These are phyloP conservation scores for Leucophenga montana DNA, from an alignment of 2,888 invertebrate species.

Conservation along the genomic window DNA sequence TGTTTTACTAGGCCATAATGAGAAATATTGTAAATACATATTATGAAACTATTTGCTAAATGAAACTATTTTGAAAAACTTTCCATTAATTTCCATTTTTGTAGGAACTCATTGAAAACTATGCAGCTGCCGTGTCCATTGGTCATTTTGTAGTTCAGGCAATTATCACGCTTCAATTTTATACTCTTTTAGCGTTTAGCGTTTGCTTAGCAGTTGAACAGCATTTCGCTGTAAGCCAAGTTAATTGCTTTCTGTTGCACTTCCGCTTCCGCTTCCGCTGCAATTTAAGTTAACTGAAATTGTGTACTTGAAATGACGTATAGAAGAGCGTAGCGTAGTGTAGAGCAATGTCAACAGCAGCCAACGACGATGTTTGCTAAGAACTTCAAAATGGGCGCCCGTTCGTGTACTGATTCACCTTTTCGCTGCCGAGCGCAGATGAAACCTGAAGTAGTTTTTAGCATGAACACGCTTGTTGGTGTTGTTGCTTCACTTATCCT, in stretches of 20 bases:
- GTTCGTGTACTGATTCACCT: too few relatives aligned
- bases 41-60: too few relatives aligned
- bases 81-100: too few relatives aligned
- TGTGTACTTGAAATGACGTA: slow-evolving; percentile 19
- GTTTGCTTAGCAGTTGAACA: too few relatives aligned
- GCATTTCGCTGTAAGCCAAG: slow-evolving; percentile 58
- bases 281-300: slow-evolving; percentile 12
- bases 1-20: too few relatives aligned
- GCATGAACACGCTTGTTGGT: slow-evolving; percentile 21
- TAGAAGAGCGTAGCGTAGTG: slow-evolving; percentile 13
- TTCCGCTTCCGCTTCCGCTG: background rate
- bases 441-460: background rate
- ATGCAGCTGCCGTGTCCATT: too few relatives aligned
- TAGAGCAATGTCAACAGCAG: slow-evolving; percentile 62
- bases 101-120: too few relatives aligned
- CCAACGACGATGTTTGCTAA: slow-evolving; percentile 56
- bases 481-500: slow-evolving; percentile 45
- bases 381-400: slow-evolving; percentile 56
- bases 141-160: too few relatives aligned
- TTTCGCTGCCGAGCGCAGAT: slow-evolving; percentile 21
- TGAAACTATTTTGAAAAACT: too few relatives aligned
- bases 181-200: too few relatives aligned
- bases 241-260: slow-evolving; percentile 64
- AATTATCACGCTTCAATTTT: too few relatives aligned
- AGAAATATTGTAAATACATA: too few relatives aligned